Evolutionary conservation across 2,113 vertebrate species (phyloP), one percentile per base, ranked within the genome.

Genomic region (Gallinago jamesoni): DNA sequence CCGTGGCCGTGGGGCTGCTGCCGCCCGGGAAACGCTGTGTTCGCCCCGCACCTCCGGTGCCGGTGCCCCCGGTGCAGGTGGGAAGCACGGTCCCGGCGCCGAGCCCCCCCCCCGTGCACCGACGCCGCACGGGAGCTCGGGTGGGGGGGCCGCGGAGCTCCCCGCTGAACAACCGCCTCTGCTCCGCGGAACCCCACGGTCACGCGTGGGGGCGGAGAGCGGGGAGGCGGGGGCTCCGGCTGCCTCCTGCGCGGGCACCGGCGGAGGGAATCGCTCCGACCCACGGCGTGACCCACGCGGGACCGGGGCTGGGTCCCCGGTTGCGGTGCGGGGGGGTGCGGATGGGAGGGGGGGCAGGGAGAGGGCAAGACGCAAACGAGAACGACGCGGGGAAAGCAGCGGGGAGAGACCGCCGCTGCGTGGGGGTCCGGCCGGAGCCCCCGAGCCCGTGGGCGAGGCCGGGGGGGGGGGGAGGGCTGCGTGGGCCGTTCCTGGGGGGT

Each of bases 341-440:
- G 18, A 4, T 19, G 45, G 45, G 45, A 18, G 13, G 41, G 13
- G 14, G 82, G 43, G 19, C 37, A 31, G 9, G 30, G 20, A 64
- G 14, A 41, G 50, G 25, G 53, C 8, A 57, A 86, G 11, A 93
- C 7, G n/a, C 68, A 95, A 96, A 96, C 96, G 92, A 95, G 90
- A 95, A 89, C 33, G 12, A 41, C 52, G 33, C 57, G 39, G 53
- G 20, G 72, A 75, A 86, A 88, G 84, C 75, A 55, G 89, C 24
- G n/a, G 24, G 37, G 43, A 67, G 87, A n/a, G 9, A 24, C 13
- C 12, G n/a, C 52, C 9, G 56, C 75, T 21, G 48, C 10, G 37
- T 20, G 19, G 52, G n/a, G 15, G 56, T 43, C 33, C 10, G 14
- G 22, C 21, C 16, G 7, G 27, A 89, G 31, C 8, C 22, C 25